Percentiles rank a stretch among this genome's conserved stretches.
phyloP scores from a whole-genome alignment of 2,888 invertebrate genomes.

The Microctonus hyperodae region DNA sequence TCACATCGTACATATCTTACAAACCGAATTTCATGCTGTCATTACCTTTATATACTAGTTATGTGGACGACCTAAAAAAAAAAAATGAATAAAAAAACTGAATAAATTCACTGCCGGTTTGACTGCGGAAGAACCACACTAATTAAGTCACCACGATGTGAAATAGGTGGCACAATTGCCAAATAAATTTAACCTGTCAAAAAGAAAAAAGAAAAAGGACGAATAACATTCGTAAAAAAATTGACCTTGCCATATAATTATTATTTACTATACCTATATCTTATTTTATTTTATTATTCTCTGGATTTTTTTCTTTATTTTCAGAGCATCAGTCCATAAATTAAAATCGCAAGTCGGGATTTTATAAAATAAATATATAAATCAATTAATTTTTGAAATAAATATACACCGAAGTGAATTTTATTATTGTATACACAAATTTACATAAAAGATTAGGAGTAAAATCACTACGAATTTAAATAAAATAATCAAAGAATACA shows the following conservation, averaged over 20 bases:
- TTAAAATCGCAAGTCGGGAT: too few species aligned
- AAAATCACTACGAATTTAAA: neutral
- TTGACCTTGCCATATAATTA: neutral
- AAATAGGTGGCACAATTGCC: neutral
- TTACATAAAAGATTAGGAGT: neutral
- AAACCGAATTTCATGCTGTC: neutral
- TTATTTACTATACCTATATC: neutral
- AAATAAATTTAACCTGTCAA: neutral
- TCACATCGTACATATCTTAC: constrained; percentile 4
- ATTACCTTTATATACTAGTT: neutral
- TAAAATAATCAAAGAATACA: neutral
- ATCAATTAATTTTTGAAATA: neutral
- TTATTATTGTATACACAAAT: neutral
- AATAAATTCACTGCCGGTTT: constrained; percentile 1
- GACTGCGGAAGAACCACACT: neutral
- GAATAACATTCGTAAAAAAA: neutral
- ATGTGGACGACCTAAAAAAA: neutral
- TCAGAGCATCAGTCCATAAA: neutral
- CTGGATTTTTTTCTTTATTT: neutral
- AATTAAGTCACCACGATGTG: neutral
- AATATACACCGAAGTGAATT: neutral
- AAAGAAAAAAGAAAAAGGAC: neutral
- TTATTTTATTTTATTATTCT: neutral
- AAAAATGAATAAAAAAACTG: neutral
- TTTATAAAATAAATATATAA: too few species aligned